These are phyloP conservation scores for Dastarcus helophoroides DNA, from an alignment of 2,888 invertebrate species.

Conservation along the genomic window DNA sequence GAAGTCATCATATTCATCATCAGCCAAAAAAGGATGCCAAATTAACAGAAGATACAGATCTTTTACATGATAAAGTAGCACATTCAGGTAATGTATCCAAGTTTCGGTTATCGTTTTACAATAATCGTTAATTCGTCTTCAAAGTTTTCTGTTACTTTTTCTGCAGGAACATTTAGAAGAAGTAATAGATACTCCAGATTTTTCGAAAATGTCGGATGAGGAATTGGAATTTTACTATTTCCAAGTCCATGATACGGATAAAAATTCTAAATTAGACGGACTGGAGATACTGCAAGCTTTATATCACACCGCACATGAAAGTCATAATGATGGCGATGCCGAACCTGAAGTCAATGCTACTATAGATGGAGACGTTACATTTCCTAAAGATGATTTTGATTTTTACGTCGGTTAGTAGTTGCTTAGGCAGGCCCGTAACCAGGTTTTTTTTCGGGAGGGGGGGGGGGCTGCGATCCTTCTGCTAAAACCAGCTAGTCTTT, in stretches of 20 bases:
- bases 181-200: conserved; percentile 40
- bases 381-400: conserved; percentile 33
- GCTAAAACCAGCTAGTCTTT: too few relatives aligned
- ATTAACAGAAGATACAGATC: conserved; percentile 55
- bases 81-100: too few relatives aligned
- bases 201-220: conserved; percentile 68
- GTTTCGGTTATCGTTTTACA: too few relatives aligned
- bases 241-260: conserved; percentile 80
- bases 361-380: neutral
- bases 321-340: conserved; percentile 35
- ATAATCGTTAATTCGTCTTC: too few relatives aligned
- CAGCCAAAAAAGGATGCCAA: conserved; percentile 47
- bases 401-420: conserved; percentile 40
- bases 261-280: conserved; percentile 81
- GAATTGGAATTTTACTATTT: conserved; percentile 80
- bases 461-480: too few relatives aligned
- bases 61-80: conserved; percentile 66
- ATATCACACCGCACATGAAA: conserved; percentile 57
- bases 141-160: too few relatives aligned
- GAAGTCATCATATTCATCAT: conserved; percentile 47
- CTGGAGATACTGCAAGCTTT: conserved; percentile 78
- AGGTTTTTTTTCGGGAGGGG: too few relatives aligned
- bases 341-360: conserved; percentile 12
- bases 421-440: too few relatives aligned
- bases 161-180: conserved; percentile 34